These are phyloP conservation scores for Xanthostigma xanthostigma DNA, from an alignment of 2,888 invertebrate genomes.

Conservation along the genomic window DNA sequence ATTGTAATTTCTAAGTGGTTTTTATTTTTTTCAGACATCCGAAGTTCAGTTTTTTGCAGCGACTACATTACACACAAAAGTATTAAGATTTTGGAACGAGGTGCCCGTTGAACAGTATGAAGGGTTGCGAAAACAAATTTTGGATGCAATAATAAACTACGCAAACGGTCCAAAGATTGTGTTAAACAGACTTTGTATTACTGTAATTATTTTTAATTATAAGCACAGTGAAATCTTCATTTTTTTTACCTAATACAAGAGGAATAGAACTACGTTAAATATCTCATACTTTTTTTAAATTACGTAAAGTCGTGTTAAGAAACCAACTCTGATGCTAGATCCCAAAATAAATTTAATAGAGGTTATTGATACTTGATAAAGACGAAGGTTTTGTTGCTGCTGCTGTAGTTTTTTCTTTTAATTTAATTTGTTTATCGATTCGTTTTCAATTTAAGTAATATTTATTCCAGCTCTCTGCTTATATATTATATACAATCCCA, in stretches of 20 bases:
- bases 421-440: background rate
- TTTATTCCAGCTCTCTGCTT: constrained; percentile 60
- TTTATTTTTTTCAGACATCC: constrained; percentile 42
- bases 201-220: constrained; percentile 43
- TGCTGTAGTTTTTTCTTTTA: background rate
- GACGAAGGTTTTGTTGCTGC: no score
- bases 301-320: no score
- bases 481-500: constrained; percentile 53
- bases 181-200: constrained; percentile 71
- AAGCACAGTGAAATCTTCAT: background rate
- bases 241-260: no score
- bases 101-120: constrained; percentile 67
- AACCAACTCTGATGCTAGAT: no score
- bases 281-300: no score
- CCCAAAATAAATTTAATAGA: no score
- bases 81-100: constrained; percentile 77
- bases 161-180: constrained; percentile 74
- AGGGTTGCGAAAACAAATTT: constrained; percentile 57
- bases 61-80: constrained; percentile 75
- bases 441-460: background rate
- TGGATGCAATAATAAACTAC: constrained; percentile 62
- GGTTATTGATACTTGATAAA: no score
- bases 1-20: background rate
- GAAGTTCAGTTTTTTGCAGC: constrained; percentile 93
- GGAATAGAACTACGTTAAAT: no score